A percentile compares a stretch with the other conserved stretches of the same genome.
These are phyloP conservation scores for Eumerus sabulonum DNA, from an alignment of 2,888 invertebrate species.

Conservation along the genomic window DNA sequence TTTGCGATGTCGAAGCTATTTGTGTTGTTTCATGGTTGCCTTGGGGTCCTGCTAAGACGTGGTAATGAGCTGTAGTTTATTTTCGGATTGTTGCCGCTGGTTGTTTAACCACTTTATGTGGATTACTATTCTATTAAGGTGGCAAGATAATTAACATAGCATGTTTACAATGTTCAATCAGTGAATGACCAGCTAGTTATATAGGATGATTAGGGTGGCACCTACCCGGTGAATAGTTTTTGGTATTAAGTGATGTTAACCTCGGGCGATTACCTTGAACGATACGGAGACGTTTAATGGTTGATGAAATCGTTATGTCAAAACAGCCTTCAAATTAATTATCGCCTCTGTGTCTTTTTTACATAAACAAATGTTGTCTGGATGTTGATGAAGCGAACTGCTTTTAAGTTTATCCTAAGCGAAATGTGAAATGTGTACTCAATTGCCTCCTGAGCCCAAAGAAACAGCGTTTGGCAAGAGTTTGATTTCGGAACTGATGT, in stretches of 20 bases:
- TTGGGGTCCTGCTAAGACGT: conserved; percentile 1
- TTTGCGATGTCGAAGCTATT: not conserved
- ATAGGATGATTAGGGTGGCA: too few relatives aligned
- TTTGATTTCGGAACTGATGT: too few relatives aligned
- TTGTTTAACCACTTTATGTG: conserved; percentile 14
- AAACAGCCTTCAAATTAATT: too few relatives aligned
- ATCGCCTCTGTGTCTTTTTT: too few relatives aligned
- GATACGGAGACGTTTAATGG: conserved; percentile 7
- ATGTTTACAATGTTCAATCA: conserved; percentile 17
- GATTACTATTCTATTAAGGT: conserved; percentile 13
- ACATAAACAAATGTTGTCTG: too few relatives aligned
- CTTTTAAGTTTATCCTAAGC: too few relatives aligned
- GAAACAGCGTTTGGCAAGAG: too few relatives aligned
- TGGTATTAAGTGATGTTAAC: not conserved
- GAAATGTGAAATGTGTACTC: too few relatives aligned
- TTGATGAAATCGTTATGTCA: too few relatives aligned
- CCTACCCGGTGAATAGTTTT: not conserved
- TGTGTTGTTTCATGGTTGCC: conserved; percentile 4
- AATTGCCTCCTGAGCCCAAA: too few relatives aligned
- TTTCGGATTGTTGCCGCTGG: conserved; percentile 7
- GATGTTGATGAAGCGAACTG: too few relatives aligned
- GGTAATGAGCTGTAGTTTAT: conserved; percentile 28
- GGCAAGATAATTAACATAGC: conserved; percentile 30
- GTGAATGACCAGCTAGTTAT: too few relatives aligned
- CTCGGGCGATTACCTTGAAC: not conserved